These are phyloP conservation scores for Charina bottae DNA, from an alignment of 2,113 vertebrate genomes.

Conservation along the genomic window DNA sequence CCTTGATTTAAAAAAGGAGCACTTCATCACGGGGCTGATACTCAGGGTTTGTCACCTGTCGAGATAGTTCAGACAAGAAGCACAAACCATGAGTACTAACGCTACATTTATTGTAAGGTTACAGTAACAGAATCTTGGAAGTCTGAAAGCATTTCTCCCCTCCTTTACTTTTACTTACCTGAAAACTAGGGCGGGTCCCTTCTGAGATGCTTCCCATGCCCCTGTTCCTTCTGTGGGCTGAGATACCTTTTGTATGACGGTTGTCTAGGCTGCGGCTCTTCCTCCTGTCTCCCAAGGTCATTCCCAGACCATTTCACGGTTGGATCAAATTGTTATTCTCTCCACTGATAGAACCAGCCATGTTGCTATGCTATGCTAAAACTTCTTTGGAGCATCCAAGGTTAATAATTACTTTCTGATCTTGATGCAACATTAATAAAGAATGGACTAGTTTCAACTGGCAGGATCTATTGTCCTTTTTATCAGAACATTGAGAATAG, in stretches of 20 bases:
- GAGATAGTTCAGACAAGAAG: not conserved
- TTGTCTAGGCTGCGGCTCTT: no score
- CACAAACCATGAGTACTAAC: no score
- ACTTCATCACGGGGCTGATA: no score
- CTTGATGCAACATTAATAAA: not conserved
- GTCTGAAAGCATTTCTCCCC: no score
- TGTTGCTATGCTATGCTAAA: not conserved
- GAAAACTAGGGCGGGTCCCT: no score
- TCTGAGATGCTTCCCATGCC: not conserved
- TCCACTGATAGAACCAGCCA: not conserved
- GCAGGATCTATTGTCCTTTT: not conserved
- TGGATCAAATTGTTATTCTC: not conserved
- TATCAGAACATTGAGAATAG: not conserved
- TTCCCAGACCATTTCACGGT: not conserved
- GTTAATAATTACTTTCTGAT: not conserved
- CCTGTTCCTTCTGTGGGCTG: no score
- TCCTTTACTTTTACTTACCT: no score
- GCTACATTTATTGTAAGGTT: no score
- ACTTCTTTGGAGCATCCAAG: not conserved
- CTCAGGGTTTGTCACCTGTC: no score
- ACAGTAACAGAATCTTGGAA: no score
- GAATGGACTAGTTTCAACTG: not conserved
- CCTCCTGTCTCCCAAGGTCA: no score
- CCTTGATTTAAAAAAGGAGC: not conserved
- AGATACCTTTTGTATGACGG: no score